Percentiles rank a stretch among this genome's conserved stretches.
Evolutionary conservation across 2,113 vertebrate genomes (phyloP).

Genomic region (Tympanuchus pallidicinctus): DNA sequence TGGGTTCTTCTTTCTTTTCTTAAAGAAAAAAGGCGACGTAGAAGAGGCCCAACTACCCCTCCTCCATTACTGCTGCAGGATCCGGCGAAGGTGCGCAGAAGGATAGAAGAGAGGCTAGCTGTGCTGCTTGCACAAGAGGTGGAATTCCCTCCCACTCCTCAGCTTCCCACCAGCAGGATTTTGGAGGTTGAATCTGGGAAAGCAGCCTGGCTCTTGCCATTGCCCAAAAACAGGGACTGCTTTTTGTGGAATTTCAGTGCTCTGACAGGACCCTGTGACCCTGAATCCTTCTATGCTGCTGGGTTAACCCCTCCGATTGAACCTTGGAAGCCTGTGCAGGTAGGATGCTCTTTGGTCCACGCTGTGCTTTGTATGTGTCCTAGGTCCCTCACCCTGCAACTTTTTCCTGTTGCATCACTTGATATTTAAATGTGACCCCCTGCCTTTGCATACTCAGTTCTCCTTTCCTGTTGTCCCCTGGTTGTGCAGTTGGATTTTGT

Average conservation of each 20-base stretch:
- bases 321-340: conserved; percentile 68
- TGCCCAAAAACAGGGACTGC: conserved; percentile 13
- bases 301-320: conserved; percentile 79
- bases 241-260: conserved; percentile 88
- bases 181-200: conserved; percentile 26
- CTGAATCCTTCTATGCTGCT: conserved; percentile 77
- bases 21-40: conserved; percentile 81
- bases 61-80: conserved; percentile 87
- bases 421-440: background rate
- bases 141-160: conserved; percentile 80
- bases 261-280: conserved; percentile 62
- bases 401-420: background rate
- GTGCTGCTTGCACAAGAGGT: conserved; percentile 77
- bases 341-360: conserved; percentile 50
- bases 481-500: background rate
- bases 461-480: rapidly evolving
- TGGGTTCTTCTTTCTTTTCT: background rate
- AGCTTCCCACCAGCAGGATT: conserved; percentile 79
- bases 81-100: conserved; percentile 63
- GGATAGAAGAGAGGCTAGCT: conserved; percentile 84
- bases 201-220: conserved; percentile 26
- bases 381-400: background rate
- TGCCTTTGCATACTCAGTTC: background rate
- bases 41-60: conserved; percentile 66
- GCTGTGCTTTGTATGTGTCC: background rate